Conservation (phyloP, 2,797 vertebrate species). For the Periophthalmus magnuspinnatus region DNA sequence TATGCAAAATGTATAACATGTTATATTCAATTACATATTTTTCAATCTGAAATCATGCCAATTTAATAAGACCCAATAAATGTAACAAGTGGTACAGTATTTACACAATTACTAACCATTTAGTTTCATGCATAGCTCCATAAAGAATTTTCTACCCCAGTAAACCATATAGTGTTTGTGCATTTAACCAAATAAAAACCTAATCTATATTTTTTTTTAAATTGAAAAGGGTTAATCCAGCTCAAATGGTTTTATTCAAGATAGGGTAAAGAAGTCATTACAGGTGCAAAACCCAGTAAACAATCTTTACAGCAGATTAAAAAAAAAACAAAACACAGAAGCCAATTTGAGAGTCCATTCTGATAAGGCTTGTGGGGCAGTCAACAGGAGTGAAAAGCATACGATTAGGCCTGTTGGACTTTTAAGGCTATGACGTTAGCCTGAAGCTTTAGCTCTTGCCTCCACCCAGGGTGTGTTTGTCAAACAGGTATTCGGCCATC, state of each 20-base stretch:
- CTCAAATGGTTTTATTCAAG: conserved; percentile 67
- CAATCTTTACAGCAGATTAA: background rate
- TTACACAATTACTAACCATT: background rate
- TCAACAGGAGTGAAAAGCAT: background rate
- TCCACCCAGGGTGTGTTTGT: conserved; percentile 80
- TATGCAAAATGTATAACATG: too few species aligned
- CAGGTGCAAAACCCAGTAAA: background rate
- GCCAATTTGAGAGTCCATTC: background rate
- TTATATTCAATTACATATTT: too few species aligned
- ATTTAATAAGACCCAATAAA: too few species aligned
- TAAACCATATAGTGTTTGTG: too few species aligned
- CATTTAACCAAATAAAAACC: too few species aligned
- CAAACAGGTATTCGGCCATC: conserved; percentile 93
- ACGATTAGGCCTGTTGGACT: background rate
- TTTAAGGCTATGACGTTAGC: background rate
- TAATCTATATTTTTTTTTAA: too few species aligned
- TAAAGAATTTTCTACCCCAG: background rate
- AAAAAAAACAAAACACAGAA: background rate
- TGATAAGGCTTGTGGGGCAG: background rate
- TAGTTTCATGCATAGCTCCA: background rate
- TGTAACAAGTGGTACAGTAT: too few species aligned
- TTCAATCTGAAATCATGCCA: too few species aligned
- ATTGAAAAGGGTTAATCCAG: conserved; percentile 43
- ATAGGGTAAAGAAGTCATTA: background rate
- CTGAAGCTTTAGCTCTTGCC: conserved; percentile 55